Conservation (phyloP, 2,888 invertebrate genomes). For the Eupeodes luniger region DNA sequence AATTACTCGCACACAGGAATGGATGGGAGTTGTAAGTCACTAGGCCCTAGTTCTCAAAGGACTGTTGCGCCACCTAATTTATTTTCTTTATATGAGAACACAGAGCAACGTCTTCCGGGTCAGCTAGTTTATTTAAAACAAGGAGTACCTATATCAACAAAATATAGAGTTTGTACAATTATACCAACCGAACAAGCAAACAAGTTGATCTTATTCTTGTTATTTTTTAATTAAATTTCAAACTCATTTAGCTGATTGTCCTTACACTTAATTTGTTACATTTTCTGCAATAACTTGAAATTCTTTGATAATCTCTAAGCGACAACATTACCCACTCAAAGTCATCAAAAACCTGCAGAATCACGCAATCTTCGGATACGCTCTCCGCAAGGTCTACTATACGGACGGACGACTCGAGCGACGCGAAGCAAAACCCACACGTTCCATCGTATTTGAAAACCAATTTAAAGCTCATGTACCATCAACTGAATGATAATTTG, state of each 20-base stretch:
- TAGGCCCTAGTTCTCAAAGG: no score
- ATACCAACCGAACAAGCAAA: neutral
- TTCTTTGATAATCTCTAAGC: constrained; percentile 35
- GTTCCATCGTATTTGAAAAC: constrained; percentile 51
- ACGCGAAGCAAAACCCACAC: constrained; percentile 14
- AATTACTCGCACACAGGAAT: no score
- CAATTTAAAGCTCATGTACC: constrained; percentile 73
- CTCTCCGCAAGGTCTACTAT: neutral
- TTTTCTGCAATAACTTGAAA: neutral
- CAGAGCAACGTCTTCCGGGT: no score
- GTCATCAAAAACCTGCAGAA: constrained; percentile 12
- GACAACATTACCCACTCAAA: constrained; percentile 68
- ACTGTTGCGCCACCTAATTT: no score
- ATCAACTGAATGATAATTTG: constrained; percentile 55
- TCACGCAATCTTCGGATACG: constrained; percentile 28
- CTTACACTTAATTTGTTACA: neutral
- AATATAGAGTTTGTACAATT: no score
- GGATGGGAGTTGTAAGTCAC: no score
- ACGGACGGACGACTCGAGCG: no score
- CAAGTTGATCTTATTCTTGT: neutral
- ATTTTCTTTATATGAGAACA: no score
- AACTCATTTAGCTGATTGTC: constrained; percentile 2
- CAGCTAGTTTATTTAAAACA: no score
- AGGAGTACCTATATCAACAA: no score
- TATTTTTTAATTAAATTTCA: neutral